A percentile compares a stretch with the other conserved stretches of the same genome.
Conservation (phyloP, 2,797 vertebrate genomes). For the Argya squamiceps region DNA sequence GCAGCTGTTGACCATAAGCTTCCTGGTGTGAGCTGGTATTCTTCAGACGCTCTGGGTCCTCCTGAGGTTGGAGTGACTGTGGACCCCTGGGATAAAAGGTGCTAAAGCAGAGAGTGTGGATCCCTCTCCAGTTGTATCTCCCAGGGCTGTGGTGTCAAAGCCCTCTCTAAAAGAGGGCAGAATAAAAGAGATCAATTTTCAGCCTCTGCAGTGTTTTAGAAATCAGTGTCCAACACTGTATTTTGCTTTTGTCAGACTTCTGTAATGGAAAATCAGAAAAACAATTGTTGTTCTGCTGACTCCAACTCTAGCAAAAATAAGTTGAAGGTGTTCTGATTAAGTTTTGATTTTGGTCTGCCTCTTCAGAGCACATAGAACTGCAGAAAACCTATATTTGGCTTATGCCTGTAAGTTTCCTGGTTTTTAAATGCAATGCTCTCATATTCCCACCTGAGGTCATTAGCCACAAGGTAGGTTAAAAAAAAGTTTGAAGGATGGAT, state of each 20-base stretch:
- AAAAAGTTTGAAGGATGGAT: slow-evolving; percentile 66
- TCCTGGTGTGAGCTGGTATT: background rate
- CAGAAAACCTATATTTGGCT: slow-evolving; percentile 35
- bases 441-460: slow-evolving; percentile 80
- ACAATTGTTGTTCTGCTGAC: background rate
- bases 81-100: background rate
- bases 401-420: slow-evolving; percentile 23
- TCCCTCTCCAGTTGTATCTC: background rate
- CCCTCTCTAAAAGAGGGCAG: background rate
- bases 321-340: background rate
- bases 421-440: slow-evolving; percentile 55
- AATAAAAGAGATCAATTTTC: background rate
- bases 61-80: background rate
- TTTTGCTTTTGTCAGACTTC: slow-evolving; percentile 4
- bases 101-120: background rate
- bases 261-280: slow-evolving; percentile 9
- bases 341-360: slow-evolving; percentile 2
- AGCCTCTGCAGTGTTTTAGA: background rate
- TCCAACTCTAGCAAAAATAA: background rate
- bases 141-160: background rate
- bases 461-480: slow-evolving; percentile 76
- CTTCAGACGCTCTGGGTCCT: background rate
- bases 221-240: background rate
- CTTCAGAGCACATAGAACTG: background rate
- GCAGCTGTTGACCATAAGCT: background rate